Conservation (phyloP, 2,113 vertebrate species). For the Halcyon senegalensis region DNA sequence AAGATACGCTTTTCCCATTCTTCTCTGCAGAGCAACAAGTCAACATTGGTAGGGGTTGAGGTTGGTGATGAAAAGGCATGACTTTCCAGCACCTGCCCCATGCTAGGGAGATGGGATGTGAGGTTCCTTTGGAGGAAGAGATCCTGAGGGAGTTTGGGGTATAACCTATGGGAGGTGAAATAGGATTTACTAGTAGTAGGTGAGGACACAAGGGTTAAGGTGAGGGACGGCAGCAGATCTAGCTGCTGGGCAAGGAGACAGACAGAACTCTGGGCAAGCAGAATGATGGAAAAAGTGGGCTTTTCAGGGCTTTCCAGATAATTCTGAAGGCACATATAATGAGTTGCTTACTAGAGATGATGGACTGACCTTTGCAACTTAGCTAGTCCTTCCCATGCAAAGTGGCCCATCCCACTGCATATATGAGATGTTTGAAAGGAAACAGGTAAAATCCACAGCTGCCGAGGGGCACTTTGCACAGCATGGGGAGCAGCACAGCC, state of each 20-base stretch:
- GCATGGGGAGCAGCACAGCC: neutral
- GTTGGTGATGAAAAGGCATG: neutral
- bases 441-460: neutral
- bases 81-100: neutral
- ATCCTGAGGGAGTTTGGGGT: neutral
- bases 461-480: neutral
- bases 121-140: neutral
- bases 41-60: neutral
- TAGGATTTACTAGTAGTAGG: neutral
- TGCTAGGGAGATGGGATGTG: neutral
- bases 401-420: neutral
- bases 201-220: neutral
- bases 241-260: neutral
- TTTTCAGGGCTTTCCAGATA: neutral
- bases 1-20: neutral
- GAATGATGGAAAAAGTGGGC: neutral
- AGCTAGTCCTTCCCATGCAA: neutral
- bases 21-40: neutral
- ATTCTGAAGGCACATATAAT: neutral
- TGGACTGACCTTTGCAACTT: rapidly evolving
- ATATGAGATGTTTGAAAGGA: neutral
- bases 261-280: neutral
- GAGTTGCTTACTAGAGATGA: neutral
- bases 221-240: neutral
- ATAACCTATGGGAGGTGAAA: neutral